Conservation (phyloP, 2,797 vertebrate species). For the Gymnocypris eckloni region DNA sequence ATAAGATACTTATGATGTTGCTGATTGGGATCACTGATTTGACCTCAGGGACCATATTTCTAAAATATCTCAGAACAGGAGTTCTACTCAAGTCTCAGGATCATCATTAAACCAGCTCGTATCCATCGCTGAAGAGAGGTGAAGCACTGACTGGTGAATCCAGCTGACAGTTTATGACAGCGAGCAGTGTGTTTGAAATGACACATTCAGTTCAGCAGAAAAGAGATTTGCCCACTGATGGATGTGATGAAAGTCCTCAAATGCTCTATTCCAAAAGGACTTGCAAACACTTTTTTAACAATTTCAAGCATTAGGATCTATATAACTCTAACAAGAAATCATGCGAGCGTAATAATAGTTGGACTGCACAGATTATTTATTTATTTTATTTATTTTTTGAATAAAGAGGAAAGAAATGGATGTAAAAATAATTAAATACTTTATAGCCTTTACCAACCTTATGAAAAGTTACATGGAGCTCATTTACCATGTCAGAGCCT, state of each 20-base stretch:
- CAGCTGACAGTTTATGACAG: slow-evolving; percentile 25
- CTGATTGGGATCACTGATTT: background rate
- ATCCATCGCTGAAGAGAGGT: background rate
- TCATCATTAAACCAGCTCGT: background rate
- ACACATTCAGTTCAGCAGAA: slow-evolving; percentile 37
- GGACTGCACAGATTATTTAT: too few relatives aligned
- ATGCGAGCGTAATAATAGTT: background rate
- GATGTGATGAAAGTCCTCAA: slow-evolving; percentile 31
- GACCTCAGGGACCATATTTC: background rate
- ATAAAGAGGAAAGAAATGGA: background rate
- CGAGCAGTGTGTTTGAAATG: slow-evolving; percentile 6
- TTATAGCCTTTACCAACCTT: background rate
- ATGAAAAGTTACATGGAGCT: too few relatives aligned
- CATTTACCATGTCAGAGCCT: background rate
- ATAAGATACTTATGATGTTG: background rate
- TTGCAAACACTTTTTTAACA: background rate
- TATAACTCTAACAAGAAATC: background rate
- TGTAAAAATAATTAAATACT: background rate
- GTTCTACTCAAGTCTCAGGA: background rate
- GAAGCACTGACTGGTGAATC: slow-evolving; percentile 9
- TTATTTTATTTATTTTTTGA: too few relatives aligned
- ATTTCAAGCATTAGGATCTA: background rate
- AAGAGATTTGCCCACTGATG: slow-evolving; percentile 25
- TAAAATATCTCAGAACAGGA: background rate
- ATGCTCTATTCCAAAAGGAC: slow-evolving; percentile 11